Evolutionary conservation across 2,888 invertebrate species (phyloP), one percentile per base, ranked within the genome.

Genomic region (Athalia rosae): DNA sequence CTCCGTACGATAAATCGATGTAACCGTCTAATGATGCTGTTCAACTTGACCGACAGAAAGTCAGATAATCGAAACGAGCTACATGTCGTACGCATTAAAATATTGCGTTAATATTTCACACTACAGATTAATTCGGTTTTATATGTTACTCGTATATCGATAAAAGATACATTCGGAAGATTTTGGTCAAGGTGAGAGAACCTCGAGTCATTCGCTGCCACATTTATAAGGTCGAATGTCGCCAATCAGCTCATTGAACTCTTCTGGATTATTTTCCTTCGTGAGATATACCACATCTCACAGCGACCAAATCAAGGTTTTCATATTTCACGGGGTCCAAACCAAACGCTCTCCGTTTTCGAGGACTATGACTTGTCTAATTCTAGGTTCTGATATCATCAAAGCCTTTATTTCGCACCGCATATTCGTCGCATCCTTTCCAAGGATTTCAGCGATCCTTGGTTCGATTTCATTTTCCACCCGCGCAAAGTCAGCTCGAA

Each of bases 261-360:
- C 76, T 0, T 82, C 77, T 0, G 81, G 79, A 0, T 80, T 59
- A 0, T 63, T 79, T 0, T 82, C 80, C 47, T 89, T 89, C 81
- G 87, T 80, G 0, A 77, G 71, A 61, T 89, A 89, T 8, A 83
- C 85, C 4, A 79, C n/a, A 89, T 82, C 13, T 86, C 84, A 4
- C 80, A 79, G 47, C 13, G 77, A 58, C 69, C 56, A 13, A 71
- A 3, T 58, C 77, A 77, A 59, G n/a, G n/a, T n/a, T n/a, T n/a
- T n/a, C n/a, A n/a, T n/a, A 89, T 82, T 13, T 86, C 84, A 4
- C 80, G 79, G 47, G 13, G 77, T 58, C 69, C 56, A 13, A 71
- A 3, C 58, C 77, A 77, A 59, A 59, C 28, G 59, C 59, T 8
- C 28, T 28, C 15, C 59, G 1, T 15, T 15, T 15, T 59, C 59